Evolutionary conservation across 2,113 vertebrate species (phyloP), one percentile per base, ranked within the genome.

Genomic region (Nibea coibor): DNA sequence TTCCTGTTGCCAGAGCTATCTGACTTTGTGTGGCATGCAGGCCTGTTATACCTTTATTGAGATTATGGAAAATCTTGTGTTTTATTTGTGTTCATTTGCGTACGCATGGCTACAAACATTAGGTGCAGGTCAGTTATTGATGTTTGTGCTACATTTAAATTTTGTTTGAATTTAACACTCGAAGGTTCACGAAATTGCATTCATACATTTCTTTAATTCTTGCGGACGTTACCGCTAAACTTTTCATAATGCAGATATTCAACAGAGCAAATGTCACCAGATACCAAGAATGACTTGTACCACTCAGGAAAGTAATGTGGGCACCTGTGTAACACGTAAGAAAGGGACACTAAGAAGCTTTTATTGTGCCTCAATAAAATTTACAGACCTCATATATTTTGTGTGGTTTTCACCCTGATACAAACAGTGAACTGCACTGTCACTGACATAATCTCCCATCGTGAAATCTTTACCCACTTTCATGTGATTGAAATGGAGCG

Each of bases 1-100:
- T 58, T 85, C 88, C 51, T 31, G 72, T 83, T 72, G 58, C 82
- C 62, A 68, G 66, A 82, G 81, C 42, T 47, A n/a, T 83, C 77
- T 80, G n/a, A 83, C 81, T 81, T 57, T 64, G 6, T 81, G 72
- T 86, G 82, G 45, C 72, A 73, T 72, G 53, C 15, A 63, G 42
- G 72, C 79, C 84, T 86, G 85, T 83, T 76, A 85, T 54, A 62
- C 61, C 75, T 76, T 78, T 31, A 72, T 51, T 26, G 24, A 72
- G 68, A 86, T 63, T 70, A 78, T 17, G 15, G 43, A 42, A 39
- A 39, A 39, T 39, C 35, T 39, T 39, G 35, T 8, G 35, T 39
- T 9, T 39, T 39, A 39, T 39, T 39, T 39, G 35, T 2, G 7
- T 39, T 39, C 8, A 26, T 26, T 58, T 17, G 35, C 8, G 35